Percentiles rank a stretch among this genome's conserved stretches.
These are phyloP conservation scores for Menura novaehollandiae DNA, from an alignment of 2,113 vertebrate species.

Conservation along the genomic window DNA sequence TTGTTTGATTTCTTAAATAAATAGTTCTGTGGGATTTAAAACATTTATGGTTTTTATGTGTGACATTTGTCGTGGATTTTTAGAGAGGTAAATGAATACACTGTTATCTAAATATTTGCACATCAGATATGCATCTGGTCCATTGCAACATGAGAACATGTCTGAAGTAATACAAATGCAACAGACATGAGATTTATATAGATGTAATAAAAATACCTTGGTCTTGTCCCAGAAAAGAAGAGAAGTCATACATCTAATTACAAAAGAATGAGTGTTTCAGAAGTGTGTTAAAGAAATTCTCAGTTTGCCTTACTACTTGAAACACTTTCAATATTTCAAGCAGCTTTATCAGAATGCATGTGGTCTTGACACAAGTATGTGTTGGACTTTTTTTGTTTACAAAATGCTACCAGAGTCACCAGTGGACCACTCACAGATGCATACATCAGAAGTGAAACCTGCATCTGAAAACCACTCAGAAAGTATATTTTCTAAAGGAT, in stretches of 20 bases:
- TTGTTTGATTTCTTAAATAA: neutral
- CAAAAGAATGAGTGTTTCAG: neutral
- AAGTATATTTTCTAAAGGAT: neutral
- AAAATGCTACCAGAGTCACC: neutral
- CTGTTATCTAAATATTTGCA: neutral
- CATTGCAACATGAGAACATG: neutral
- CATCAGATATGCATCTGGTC: neutral
- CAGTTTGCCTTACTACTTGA: neutral
- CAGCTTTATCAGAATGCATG: neutral
- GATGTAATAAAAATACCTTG: neutral
- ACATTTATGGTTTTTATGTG: neutral
- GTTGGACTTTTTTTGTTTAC: neutral
- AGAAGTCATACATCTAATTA: neutral
- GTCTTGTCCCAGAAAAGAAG: neutral
- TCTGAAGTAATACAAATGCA: neutral
- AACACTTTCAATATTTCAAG: neutral
- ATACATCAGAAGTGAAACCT: neutral
- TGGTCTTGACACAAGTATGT: neutral
- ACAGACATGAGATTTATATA: neutral
- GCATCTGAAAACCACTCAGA: neutral
- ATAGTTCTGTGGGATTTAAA: neutral
- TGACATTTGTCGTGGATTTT: neutral
- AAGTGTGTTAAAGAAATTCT: neutral
- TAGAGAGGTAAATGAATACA: neutral
- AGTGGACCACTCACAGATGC: neutral